These are phyloP conservation scores for Abscondita cerata DNA, from an alignment of 2,888 invertebrate species.

Conservation along the genomic window DNA sequence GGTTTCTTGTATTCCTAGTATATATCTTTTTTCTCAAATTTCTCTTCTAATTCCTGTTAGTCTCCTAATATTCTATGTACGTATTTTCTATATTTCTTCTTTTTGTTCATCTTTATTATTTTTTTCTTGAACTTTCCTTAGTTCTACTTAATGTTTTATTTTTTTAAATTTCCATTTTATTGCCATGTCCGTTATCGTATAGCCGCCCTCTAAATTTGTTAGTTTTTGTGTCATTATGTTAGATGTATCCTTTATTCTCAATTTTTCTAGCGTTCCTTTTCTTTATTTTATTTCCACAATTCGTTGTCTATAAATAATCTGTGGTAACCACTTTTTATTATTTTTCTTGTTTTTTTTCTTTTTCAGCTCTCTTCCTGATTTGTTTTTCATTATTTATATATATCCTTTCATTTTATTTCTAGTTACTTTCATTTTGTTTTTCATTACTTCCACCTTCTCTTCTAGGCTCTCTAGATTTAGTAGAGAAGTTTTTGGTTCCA, in stretches of 20 bases:
- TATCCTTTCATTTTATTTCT: neutral
- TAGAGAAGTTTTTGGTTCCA: neutral
- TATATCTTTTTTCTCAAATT: neutral
- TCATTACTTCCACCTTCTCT: too few relatives aligned
- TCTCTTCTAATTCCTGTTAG: constrained; percentile 6
- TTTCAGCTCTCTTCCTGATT: neutral
- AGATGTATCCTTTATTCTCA: neutral
- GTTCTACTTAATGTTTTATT: neutral
- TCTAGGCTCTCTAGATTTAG: neutral
- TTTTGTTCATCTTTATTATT: neutral
- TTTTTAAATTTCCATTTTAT: neutral
- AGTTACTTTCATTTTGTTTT: neutral
- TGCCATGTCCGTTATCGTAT: neutral
- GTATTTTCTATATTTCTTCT: neutral
- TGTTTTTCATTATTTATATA: neutral
- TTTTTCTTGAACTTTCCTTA: neutral
- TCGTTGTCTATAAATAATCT: neutral
- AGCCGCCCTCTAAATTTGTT: too few relatives aligned
- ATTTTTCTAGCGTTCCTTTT: neutral
- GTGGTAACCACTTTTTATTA: neutral
- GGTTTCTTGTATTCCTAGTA: neutral
- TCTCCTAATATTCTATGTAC: neutral
- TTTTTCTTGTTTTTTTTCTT: neutral
- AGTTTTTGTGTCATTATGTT: neutral
- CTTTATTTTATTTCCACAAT: neutral